phyloP scores from a whole-genome alignment of 2,113 vertebrate species.

The Ailuropoda melanoleuca region DNA sequence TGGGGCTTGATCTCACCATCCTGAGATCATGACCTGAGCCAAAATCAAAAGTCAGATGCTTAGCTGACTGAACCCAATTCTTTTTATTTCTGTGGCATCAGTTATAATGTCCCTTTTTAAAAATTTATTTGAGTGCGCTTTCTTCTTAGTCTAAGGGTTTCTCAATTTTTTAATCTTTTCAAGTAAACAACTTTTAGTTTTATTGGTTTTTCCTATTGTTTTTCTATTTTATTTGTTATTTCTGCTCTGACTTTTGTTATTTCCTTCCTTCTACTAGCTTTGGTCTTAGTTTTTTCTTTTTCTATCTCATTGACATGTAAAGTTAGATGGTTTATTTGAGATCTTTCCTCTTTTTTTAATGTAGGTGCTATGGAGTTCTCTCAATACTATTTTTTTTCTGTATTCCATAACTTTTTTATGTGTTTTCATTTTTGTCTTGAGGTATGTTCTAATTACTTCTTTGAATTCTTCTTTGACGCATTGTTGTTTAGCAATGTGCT shows the following conservation, averaged over 20 bases:
- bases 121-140: neutral
- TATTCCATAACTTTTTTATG: neutral
- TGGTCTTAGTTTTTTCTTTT: neutral
- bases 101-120: neutral
- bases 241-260: neutral
- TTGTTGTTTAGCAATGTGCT: neutral
- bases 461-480: neutral
- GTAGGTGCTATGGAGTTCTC: neutral
- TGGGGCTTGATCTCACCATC: neutral
- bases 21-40: neutral
- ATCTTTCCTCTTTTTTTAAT: neutral
- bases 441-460: neutral
- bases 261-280: neutral
- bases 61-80: neutral
- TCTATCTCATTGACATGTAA: neutral
- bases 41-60: neutral
- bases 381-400: neutral
- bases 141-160: neutral
- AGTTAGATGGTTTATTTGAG: neutral
- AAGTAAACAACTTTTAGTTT: neutral
- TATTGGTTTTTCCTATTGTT: neutral
- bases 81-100: neutral
- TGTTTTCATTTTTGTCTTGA: neutral
- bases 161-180: neutral
- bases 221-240: neutral